Evolutionary conservation across 2,888 invertebrate species (phyloP).

Genomic region (Zaprionus bogoriensis): DNA sequence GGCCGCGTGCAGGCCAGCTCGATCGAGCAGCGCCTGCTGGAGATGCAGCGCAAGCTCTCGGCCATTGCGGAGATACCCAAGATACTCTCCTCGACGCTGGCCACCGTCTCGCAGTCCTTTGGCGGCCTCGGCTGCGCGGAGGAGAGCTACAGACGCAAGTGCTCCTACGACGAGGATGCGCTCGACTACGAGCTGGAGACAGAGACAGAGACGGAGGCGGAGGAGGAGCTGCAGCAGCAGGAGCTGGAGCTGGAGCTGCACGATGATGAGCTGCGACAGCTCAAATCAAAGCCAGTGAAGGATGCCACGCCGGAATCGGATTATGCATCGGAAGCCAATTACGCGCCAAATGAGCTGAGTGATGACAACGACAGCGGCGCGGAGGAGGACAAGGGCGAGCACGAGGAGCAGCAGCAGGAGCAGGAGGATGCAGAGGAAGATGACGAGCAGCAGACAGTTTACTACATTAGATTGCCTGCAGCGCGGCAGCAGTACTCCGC

Average conservation of each 20-base stretch:
- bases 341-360: constrained; percentile 53
- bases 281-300: constrained; percentile 55
- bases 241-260: constrained; percentile 17
- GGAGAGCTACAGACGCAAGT: constrained; percentile 59
- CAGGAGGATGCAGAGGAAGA: constrained; percentile 33
- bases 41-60: constrained; percentile 82
- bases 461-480: constrained; percentile 58
- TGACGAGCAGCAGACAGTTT: constrained; percentile 34
- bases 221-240: background rate
- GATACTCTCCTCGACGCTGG: constrained; percentile 81
- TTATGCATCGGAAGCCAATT: constrained; percentile 81
- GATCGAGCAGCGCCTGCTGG: constrained; percentile 80
- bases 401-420: constrained; percentile 19
- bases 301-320: constrained; percentile 81
- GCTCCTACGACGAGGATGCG: constrained; percentile 78
- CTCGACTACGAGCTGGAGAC: constrained; percentile 74
- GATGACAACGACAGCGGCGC: constrained; percentile 50
- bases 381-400: constrained; percentile 29
- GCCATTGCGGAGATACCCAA: constrained; percentile 83
- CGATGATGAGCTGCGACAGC: constrained; percentile 24
- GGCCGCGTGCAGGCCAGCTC: constrained; percentile 63
- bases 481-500: constrained; percentile 19
- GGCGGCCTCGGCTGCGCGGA: constrained; percentile 65
- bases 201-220: constrained; percentile 39
- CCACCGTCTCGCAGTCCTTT: constrained; percentile 82